These are phyloP conservation scores for Pygoscelis antarcticus DNA, from an alignment of 2,113 vertebrate genomes.

Conservation along the genomic window DNA sequence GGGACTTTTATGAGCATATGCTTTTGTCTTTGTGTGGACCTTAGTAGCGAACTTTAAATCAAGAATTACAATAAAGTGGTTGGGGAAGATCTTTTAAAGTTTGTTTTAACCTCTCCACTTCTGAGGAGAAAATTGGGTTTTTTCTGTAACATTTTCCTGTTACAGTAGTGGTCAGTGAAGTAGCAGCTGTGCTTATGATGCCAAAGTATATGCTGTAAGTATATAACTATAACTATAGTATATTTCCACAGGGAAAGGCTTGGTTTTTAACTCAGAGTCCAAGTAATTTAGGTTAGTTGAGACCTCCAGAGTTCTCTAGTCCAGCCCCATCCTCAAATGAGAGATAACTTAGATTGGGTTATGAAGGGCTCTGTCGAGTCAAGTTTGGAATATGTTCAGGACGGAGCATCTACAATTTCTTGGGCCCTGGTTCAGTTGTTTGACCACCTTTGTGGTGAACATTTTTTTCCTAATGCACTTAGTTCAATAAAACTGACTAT, in stretches of 20 bases:
- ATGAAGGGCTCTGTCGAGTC: accelerated
- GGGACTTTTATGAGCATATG: not conserved
- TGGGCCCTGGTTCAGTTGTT: not conserved
- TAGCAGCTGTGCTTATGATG: not conserved
- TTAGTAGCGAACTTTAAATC: not conserved
- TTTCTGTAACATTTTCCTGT: not conserved
- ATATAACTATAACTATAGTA: too few relatives aligned
- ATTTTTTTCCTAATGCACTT: not conserved
- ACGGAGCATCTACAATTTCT: not conserved
- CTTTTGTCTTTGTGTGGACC: not conserved
- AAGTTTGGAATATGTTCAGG: not conserved
- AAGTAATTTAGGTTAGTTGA: not conserved
- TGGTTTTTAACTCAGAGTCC: not conserved
- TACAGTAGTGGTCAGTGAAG: not conserved
- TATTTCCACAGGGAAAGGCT: not conserved
- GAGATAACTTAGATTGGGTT: not conserved
- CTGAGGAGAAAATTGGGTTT: not conserved
- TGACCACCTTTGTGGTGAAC: not conserved
- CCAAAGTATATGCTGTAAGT: not conserved
- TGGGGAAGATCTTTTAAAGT: not conserved
- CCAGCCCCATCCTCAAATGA: not conserved
- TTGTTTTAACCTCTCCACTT: not conserved
- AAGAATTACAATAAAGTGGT: not conserved
- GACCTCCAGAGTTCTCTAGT: not conserved
- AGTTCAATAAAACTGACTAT: not conserved